Percentiles rank a stretch among this genome's conserved stretches.
Evolutionary conservation across 92 coral and sea anemone genomes (phyloP).

Genomic region (Scolanthus callimorphus): DNA sequence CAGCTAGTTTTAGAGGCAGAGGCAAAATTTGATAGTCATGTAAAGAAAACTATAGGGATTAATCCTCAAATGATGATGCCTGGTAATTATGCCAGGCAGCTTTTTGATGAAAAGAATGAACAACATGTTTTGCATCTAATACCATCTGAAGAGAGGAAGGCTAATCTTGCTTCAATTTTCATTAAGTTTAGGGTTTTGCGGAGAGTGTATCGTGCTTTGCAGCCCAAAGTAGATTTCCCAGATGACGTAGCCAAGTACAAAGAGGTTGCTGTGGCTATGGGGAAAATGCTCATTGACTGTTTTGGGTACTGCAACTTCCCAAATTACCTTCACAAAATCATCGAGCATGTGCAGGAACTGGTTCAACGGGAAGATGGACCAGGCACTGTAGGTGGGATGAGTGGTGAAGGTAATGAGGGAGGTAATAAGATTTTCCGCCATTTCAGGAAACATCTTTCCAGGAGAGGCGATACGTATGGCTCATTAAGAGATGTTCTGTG

Average conservation of each 20-base stretch:
- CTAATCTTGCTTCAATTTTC: background rate
- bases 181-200: slow-evolving; percentile 6
- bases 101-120: slow-evolving; percentile 3
- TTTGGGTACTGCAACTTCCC: background rate
- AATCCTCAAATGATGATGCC: slow-evolving; percentile 19
- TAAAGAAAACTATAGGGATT: slow-evolving; percentile 6
- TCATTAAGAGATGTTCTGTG: background rate
- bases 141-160: slow-evolving; percentile 4
- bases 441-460: slow-evolving; percentile 1
- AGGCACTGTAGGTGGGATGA: slow-evolving; percentile 2
- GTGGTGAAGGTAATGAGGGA: slow-evolving; percentile 5
- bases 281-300: background rate
- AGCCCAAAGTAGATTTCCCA: slow-evolving; percentile 8
- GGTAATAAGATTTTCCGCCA: slow-evolving; percentile 5
- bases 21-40: slow-evolving; percentile 9
- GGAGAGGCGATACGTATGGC: background rate
- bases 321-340: slow-evolving; percentile 5
- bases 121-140: background rate
- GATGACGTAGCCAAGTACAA: slow-evolving; percentile 5
- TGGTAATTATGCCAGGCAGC: slow-evolving; percentile 11
- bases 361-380: background rate
- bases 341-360: slow-evolving; percentile 10
- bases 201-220: slow-evolving; percentile 1
- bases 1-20: background rate
- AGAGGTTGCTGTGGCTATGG: background rate